These are phyloP conservation scores for Upupa epops DNA, from an alignment of 2,113 vertebrate species.

Conservation along the genomic window DNA sequence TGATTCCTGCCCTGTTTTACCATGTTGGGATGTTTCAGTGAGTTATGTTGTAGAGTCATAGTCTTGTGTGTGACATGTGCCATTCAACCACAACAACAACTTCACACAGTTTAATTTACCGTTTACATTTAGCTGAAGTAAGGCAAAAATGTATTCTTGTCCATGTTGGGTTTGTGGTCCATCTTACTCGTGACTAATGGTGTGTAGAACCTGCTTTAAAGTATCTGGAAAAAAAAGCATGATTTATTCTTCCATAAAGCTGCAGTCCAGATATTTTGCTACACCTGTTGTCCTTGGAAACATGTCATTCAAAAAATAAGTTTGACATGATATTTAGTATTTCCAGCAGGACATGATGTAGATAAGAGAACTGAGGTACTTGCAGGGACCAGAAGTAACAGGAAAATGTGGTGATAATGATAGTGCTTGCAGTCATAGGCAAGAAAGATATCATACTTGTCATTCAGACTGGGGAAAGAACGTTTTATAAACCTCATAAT, in stretches of 20 bases:
- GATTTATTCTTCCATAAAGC: neutral
- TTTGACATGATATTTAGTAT: neutral
- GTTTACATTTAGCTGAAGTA: neutral
- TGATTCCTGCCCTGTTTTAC: neutral
- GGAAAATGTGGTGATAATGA: neutral
- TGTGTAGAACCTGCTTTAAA: neutral
- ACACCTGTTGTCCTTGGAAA: neutral
- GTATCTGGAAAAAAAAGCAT: neutral
- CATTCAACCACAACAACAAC: neutral
- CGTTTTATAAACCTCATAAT: neutral
- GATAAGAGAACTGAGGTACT: neutral
- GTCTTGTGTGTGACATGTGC: neutral
- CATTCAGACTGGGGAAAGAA: neutral
- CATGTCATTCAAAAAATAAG: neutral
- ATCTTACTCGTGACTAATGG: neutral
- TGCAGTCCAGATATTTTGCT: neutral
- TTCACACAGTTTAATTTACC: neutral
- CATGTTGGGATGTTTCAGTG: neutral
- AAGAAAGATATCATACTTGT: neutral
- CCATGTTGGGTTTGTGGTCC: neutral
- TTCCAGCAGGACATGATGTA: neutral
- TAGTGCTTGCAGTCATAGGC: neutral
- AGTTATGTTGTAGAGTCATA: neutral
- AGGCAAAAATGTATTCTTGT: neutral
- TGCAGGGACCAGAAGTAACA: neutral